Evolutionary conservation across 1,140 invertebrate species (phyloP), one percentile per base, ranked within the genome.

Genomic region (Paralvinella palmiformis): DNA sequence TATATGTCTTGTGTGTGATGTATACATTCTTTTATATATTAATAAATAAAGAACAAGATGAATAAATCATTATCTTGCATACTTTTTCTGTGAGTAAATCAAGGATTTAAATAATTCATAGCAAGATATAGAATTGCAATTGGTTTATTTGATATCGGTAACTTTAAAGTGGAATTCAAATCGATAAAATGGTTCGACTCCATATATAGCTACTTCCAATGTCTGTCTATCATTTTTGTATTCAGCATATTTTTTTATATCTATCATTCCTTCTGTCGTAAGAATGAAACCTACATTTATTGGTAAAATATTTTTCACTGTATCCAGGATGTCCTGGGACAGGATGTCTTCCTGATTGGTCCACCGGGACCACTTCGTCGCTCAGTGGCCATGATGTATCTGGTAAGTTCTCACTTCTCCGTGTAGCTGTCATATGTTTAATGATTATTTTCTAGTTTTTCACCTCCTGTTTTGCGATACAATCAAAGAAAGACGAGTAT

Each of bases 301-400:
- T 15, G n/a, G 17, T 7, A 53, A 59, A 24, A 31, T 32, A 71
- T 69, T 67, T 80, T 63, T 78, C 32, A 37, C 81, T 62, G 72
- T 73, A 65, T 69, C 37, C 75, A 83, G 75, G 83, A 98, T 81
- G 73, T 86, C 24, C 80, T 98, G 1, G 88, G 89, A 1, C 96
- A 98, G 81, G 95, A 98, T 79, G 91, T 98, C 77, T 98, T 98
- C 79, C 80, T 98, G 17, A 87, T 97, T 67, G 96, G 95, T 2
- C 85, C 87, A 35, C 94, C 95, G 58, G 94, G 94, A 0, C 87
- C 88, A 0, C 83, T 86, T 62, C 85, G 90, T 75, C 81, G 91
- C 37, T 84, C 88, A 71, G 77, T 97, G 52, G 91, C 91, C 4
- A 84, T 96, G 78, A 87, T 92, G 70, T 97, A 90, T 70, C 68